Conservation (phyloP, 2,797 vertebrate genomes). For the Microtus californicus region DNA sequence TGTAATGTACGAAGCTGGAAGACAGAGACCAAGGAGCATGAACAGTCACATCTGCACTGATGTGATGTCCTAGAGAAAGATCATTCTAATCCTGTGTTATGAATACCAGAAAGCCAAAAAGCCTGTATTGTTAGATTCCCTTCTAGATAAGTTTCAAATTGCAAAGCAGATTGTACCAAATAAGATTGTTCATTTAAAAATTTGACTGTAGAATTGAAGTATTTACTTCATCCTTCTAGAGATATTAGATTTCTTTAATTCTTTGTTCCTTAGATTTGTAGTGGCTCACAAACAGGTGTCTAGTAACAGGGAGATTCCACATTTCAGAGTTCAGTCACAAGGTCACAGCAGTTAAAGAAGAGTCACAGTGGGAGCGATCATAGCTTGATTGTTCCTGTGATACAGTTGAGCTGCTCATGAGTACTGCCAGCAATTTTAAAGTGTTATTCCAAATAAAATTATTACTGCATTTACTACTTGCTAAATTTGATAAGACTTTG, state of each 20-base stretch:
- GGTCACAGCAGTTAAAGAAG: background rate
- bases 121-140: background rate
- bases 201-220: background rate
- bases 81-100: background rate
- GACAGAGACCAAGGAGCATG: background rate
- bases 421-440: background rate
- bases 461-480: background rate
- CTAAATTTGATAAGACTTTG: background rate
- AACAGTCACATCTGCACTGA: background rate
- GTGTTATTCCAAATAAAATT: background rate
- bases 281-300: background rate
- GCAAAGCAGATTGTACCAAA: background rate
- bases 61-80: background rate
- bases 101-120: background rate
- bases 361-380: background rate
- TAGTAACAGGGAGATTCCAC: background rate
- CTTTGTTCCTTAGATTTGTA: background rate
- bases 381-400: background rate
- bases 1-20: background rate
- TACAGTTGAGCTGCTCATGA: background rate
- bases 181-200: background rate
- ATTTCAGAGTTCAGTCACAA: background rate
- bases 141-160: background rate
- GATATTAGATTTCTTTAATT: background rate
- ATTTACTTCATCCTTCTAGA: background rate